Conservation (phyloP, 2,797 vertebrate species). For the Ispidina lecontei region DNA sequence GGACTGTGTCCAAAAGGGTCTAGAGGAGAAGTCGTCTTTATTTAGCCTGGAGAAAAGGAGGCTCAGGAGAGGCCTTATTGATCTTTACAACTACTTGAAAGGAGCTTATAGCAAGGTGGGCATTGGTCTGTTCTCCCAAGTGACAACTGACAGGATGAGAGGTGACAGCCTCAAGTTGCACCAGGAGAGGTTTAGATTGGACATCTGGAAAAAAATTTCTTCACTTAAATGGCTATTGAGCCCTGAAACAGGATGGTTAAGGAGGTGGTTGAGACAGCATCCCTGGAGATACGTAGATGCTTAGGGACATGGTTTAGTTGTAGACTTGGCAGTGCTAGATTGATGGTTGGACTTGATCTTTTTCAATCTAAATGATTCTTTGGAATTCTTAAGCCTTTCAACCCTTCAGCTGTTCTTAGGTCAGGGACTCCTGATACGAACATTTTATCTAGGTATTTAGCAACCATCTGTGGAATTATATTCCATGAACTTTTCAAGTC, state of each 20-base stretch:
- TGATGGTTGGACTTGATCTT: accelerated
- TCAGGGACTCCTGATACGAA: neutral
- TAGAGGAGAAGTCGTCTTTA: neutral
- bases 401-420: neutral
- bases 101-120: neutral
- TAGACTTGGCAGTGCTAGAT: neutral
- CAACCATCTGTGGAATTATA: neutral
- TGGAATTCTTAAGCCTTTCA: neutral
- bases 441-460: neutral
- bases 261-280: neutral
- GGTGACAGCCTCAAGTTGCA: neutral
- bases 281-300: neutral
- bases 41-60: neutral
- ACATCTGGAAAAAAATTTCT: neutral
- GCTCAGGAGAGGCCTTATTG: accelerated
- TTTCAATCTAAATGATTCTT: neutral
- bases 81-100: neutral
- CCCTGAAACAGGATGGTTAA: neutral
- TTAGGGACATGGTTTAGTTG: neutral
- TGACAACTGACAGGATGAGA: accelerated
- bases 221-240: neutral
- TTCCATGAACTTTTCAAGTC: neutral
- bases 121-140: accelerated
- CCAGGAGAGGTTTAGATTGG: neutral
- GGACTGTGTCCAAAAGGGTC: accelerated